These are phyloP conservation scores for Xestoiulus laeticollis DNA, from an alignment of 2,888 invertebrate genomes.

Conservation along the genomic window DNA sequence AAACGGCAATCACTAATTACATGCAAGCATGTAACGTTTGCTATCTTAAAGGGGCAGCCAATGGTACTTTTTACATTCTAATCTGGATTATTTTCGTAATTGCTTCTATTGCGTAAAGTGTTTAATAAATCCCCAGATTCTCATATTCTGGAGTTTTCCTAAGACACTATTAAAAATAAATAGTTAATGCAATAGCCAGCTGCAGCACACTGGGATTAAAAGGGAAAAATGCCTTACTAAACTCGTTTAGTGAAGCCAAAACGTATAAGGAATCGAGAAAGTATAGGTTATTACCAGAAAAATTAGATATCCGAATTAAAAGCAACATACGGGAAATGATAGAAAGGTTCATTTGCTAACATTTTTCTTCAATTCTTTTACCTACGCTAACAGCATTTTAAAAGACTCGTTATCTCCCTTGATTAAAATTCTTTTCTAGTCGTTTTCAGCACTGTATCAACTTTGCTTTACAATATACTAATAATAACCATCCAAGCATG, in stretches of 20 bases:
- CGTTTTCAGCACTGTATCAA: not conserved
- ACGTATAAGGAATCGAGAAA: not conserved
- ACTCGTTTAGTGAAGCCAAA: not conserved
- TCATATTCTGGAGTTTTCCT: not conserved
- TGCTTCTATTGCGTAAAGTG: not conserved
- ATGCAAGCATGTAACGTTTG: no score
- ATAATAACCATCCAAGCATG: slow-evolving; percentile 28
- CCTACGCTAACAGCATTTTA: not conserved
- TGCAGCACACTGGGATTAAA: slow-evolving; percentile 2
- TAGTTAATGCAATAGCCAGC: not conserved
- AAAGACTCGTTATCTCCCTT: not conserved
- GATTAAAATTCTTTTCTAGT: slow-evolving; percentile 7
- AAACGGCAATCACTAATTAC: no score
- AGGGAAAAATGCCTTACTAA: not conserved
- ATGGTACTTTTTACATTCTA: not conserved
- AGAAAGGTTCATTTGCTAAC: not conserved
- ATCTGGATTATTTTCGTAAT: not conserved
- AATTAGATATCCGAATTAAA: not conserved
- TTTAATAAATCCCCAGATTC: not conserved
- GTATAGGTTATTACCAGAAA: no score
- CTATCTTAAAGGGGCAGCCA: not conserved
- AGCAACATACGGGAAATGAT: not conserved
- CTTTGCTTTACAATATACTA: not conserved
- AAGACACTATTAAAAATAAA: not conserved
- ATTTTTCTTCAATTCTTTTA: not conserved